Conservation (phyloP, 2,113 vertebrate genomes). For the Pomatostomus ruficeps region DNA sequence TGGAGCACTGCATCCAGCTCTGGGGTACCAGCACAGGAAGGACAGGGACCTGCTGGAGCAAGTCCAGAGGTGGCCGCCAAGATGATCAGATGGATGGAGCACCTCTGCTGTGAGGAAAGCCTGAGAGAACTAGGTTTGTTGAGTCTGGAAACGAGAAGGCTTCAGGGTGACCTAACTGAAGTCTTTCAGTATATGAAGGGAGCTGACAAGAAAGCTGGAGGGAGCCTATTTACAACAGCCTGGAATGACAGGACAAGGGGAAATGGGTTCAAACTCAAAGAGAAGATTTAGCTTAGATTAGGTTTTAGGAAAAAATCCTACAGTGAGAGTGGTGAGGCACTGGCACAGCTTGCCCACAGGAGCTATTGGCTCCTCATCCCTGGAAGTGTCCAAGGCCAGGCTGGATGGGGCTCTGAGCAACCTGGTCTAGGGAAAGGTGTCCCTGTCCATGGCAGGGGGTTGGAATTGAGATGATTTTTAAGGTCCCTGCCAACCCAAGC, state of each 20-base stretch:
- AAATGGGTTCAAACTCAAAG: background rate
- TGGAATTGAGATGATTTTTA: background rate
- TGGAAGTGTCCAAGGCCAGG: background rate
- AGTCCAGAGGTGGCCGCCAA: background rate
- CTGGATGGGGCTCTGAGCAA: background rate
- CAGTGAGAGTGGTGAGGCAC: background rate
- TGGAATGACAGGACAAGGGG: background rate
- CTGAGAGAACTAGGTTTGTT: background rate
- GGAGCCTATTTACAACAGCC: background rate
- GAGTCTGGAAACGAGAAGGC: background rate
- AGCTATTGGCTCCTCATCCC: background rate
- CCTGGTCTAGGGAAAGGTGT: background rate
- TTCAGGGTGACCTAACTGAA: background rate
- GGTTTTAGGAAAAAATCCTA: background rate
- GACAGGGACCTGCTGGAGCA: fast-evolving
- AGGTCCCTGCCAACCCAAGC: background rate
- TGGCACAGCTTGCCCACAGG: background rate
- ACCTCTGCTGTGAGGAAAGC: fast-evolving
- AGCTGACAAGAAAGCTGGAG: background rate
- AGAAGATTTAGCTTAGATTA: background rate
- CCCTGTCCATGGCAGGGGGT: background rate
- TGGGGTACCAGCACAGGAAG: background rate
- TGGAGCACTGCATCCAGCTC: background rate
- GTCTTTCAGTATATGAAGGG: background rate
- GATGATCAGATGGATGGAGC: background rate